Percentiles rank a stretch among this genome's conserved stretches.
Evolutionary conservation across 2,888 invertebrate genomes (phyloP).

Genomic region (Dynastes maya): DNA sequence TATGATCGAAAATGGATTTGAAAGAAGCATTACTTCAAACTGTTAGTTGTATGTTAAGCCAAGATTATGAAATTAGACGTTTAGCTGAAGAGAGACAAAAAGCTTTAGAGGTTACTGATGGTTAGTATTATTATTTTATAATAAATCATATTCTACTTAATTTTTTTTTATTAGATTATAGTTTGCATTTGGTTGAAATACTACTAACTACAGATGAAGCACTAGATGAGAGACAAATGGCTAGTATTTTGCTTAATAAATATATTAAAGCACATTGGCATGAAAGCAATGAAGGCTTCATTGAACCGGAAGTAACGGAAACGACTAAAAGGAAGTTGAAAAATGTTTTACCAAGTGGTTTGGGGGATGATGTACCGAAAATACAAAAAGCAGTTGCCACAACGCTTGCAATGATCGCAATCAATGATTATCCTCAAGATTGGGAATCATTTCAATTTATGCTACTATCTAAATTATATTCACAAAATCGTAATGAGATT

Average conservation of each 20-base stretch:
- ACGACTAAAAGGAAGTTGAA: slow-evolving; percentile 54
- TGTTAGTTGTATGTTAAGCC: slow-evolving; percentile 61
- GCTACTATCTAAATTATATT: slow-evolving; percentile 49
- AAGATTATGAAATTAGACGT: slow-evolving; percentile 60
- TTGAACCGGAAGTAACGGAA: slow-evolving; percentile 52
- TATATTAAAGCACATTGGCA: slow-evolving; percentile 55
- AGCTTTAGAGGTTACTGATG: slow-evolving; percentile 62
- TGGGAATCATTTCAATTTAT: slow-evolving; percentile 52
- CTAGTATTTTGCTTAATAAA: slow-evolving; percentile 54
- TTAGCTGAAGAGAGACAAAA: slow-evolving; percentile 61
- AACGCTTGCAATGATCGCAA: slow-evolving; percentile 53
- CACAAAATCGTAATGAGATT: slow-evolving; percentile 49
- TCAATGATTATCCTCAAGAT: slow-evolving; percentile 53
- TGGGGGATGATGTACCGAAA: slow-evolving; percentile 49
- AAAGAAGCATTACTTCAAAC: slow-evolving; percentile 61
- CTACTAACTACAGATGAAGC: slow-evolving; percentile 55
- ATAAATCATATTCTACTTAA: slow-evolving; percentile 19
- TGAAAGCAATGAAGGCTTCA: slow-evolving; percentile 48
- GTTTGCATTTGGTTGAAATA: slow-evolving; percentile 55
- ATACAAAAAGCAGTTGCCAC: slow-evolving; percentile 53
- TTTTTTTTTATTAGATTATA: slow-evolving; percentile 53
- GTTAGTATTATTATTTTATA: slow-evolving; percentile 53
- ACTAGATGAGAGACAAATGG: slow-evolving; percentile 57
- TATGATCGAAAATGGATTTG: slow-evolving; percentile 54
- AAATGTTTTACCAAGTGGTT: slow-evolving; percentile 53